Conservation (phyloP, 2,113 vertebrate genomes). For the Promerops cafer region DNA sequence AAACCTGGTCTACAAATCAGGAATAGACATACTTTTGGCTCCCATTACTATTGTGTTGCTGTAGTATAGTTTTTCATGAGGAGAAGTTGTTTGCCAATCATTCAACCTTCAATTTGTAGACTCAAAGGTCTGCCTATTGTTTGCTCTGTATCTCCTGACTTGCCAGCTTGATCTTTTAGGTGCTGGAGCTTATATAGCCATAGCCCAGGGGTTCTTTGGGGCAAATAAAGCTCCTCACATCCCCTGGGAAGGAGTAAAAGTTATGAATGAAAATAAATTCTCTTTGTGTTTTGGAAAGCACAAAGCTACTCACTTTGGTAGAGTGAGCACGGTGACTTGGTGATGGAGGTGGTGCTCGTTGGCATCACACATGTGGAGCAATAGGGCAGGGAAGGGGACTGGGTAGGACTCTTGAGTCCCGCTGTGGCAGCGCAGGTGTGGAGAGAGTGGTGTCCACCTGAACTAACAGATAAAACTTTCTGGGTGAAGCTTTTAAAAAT, state of each 20-base stretch:
- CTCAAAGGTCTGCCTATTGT: slow-evolving; percentile 23
- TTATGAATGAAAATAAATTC: neutral
- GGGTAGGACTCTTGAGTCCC: neutral
- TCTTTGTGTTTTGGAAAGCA: neutral
- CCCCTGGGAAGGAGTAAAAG: neutral
- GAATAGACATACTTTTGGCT: slow-evolving; percentile 65
- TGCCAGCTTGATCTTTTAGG: neutral
- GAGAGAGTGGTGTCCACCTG: neutral
- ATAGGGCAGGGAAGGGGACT: neutral
- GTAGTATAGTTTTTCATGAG: slow-evolving; percentile 49
- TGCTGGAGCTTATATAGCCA: neutral
- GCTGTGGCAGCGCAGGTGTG: accelerated
- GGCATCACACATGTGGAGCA: neutral
- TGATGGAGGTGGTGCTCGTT: neutral
- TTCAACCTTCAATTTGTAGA: slow-evolving; percentile 24
- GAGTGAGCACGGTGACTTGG: accelerated
- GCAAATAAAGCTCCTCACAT: neutral
- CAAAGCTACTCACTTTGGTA: neutral
- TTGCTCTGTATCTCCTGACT: neutral
- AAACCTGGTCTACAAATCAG: slow-evolving; percentile 60
- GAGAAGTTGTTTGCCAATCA: slow-evolving; percentile 38
- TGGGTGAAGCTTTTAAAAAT: neutral
- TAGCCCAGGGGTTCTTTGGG: neutral
- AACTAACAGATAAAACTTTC: neutral
- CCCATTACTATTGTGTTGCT: slow-evolving; percentile 48